These are phyloP conservation scores for human DNA, from an alignment of 2,113 vertebrate species.

Conservation along the genomic window GRCh38 chr14:93999501-94000000, in stretches of 20 bases:
- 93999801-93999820: rapidly evolving
- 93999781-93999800: rapidly evolving
- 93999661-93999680: constrained; percentile 74
- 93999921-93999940: background rate
- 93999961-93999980: rapidly evolving
- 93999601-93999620: constrained; percentile 81
- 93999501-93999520: background rate
- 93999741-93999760: rapidly evolving
- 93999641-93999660: constrained; percentile 84
- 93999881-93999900: background rate
- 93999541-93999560: background rate
- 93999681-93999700: background rate
- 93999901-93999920: background rate
- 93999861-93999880: rapidly evolving
- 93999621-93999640: constrained; percentile 84
- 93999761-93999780: background rate
- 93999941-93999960: rapidly evolving
- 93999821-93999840: background rate
- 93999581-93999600: constrained; percentile 83
- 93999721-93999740: rapidly evolving
- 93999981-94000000: rapidly evolving
- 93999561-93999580: background rate
- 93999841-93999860: rapidly evolving
- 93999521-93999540: rapidly evolving
- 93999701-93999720: background rate